Conservation (phyloP, 1,140 invertebrate genomes). For the Oedothorax gibbosus region DNA sequence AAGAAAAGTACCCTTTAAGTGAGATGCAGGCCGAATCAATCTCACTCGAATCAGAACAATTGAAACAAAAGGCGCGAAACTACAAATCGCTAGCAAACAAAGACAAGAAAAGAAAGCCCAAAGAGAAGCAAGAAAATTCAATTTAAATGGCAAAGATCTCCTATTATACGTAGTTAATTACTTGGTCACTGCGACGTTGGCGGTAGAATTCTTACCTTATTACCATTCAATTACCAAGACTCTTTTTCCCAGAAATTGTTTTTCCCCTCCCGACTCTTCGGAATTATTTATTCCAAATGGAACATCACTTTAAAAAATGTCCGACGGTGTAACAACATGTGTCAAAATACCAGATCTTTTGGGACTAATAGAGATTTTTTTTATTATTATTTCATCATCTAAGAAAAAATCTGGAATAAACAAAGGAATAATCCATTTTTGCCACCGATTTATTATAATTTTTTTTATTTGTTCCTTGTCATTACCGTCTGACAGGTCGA, state of each 20-base stretch:
- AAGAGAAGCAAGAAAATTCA: constrained; percentile 26
- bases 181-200: constrained; percentile 40
- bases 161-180: constrained; percentile 50
- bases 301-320: neutral
- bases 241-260: neutral
- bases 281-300: constrained; percentile 19
- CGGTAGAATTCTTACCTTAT: constrained; percentile 42
- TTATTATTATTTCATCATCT: neutral
- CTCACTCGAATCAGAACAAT: neutral
- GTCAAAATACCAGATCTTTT: constrained; percentile 32
- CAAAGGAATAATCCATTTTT: constrained; percentile 39
- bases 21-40: no score
- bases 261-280: neutral
- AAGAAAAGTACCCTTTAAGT: no score
- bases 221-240: constrained; percentile 52
- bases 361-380: constrained; percentile 36
- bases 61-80: constrained; percentile 28
- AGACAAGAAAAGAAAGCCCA: neutral
- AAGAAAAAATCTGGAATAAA: constrained; percentile 4
- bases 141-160: constrained; percentile 44
- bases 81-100: neutral
- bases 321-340: constrained; percentile 37
- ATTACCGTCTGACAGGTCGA: no score
- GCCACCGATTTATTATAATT: neutral
- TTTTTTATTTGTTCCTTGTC: neutral